A percentile compares a stretch with the other conserved stretches of the same genome.
phyloP scores from a whole-genome alignment of 2,113 vertebrate species.

The Orcinus orca region DNA sequence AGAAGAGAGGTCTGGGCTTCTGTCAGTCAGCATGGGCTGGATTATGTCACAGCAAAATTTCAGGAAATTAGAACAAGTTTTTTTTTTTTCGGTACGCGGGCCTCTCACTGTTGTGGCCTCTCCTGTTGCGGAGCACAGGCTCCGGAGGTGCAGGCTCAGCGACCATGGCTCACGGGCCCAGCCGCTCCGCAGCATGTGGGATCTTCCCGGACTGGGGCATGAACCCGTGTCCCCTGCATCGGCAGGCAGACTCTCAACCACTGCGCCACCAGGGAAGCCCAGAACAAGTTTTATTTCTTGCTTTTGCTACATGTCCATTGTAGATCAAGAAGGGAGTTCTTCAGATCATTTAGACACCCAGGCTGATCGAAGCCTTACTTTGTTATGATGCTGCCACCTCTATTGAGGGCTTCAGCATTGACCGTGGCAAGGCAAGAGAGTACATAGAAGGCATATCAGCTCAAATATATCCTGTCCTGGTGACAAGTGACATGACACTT shows the following conservation, averaged over 20 bases:
- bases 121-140: no score
- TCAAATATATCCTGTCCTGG: not conserved
- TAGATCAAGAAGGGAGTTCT: not conserved
- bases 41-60: not conserved
- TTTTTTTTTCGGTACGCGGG: not conserved
- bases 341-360: not conserved
- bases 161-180: no score
- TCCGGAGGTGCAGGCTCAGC: no score
- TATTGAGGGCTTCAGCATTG: not conserved
- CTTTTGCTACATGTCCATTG: not conserved
- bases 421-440: not conserved
- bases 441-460: not conserved
- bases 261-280: no score
- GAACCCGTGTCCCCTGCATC: no score
- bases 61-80: not conserved
- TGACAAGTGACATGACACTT: not conserved
- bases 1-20: not conserved
- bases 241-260: no score
- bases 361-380: not conserved
- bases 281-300: not conserved
- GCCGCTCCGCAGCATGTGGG: accelerated
- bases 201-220: no score
- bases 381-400: not conserved
- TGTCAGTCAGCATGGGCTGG: not conserved
- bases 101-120: no score